Percentiles rank a stretch among this genome's conserved stretches.
Evolutionary conservation across 2,888 invertebrate species (phyloP).

Genomic region (Charanyca ferruginea): DNA sequence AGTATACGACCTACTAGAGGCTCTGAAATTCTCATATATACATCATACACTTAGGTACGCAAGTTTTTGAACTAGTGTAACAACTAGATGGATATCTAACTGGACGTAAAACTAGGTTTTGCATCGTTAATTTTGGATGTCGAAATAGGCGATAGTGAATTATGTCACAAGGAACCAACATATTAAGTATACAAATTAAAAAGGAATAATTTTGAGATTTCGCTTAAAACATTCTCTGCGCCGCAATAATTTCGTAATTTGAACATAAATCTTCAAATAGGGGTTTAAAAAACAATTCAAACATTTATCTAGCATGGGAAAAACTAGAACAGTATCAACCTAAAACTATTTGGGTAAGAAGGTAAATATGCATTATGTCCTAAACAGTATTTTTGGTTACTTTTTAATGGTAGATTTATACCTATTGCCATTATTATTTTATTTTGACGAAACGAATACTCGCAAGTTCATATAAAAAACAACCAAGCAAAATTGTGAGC

Average conservation of each 20-base stretch:
- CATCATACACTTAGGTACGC: constrained; percentile 6
- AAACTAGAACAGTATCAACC: neutral
- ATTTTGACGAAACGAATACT: neutral
- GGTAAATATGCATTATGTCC: no score
- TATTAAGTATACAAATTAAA: neutral
- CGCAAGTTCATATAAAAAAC: constrained; percentile 15
- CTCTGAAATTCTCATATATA: constrained; percentile 25
- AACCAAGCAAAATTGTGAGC: neutral
- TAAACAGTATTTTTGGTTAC: no score
- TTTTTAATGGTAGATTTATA: no score
- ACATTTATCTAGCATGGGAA: neutral
- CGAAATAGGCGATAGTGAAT: constrained; percentile 31
- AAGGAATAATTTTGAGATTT: neutral
- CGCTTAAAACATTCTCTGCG: neutral
- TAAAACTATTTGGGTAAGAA: no score
- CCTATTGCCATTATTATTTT: neutral
- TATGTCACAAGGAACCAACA: neutral
- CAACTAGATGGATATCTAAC: constrained; percentile 42
- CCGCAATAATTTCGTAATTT: no score
- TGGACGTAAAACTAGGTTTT: constrained; percentile 35
- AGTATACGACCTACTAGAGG: neutral
- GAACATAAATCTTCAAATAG: no score
- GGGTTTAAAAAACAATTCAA: no score
- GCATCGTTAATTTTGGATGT: constrained; percentile 12
- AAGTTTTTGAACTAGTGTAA: constrained; percentile 32